Base-by-base conservation (phyloP, 2,797 vertebrate species). In the Lates japonicus region DNA sequence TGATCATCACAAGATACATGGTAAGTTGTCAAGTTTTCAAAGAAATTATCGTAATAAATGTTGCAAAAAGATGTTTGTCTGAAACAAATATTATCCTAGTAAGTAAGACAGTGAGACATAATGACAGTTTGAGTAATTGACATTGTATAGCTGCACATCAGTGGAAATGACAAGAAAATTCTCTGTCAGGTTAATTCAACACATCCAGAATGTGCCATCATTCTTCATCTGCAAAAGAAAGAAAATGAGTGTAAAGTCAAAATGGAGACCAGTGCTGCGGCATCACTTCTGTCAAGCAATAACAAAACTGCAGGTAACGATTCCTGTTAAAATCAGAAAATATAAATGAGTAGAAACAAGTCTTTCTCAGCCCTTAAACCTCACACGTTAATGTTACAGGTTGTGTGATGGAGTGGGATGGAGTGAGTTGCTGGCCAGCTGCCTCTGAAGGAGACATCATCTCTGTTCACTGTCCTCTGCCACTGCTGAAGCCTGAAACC, bases 381-480 rank as follows among this genome's bases (percentile, higher is more conserved):
- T 29, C 25, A 29, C 25, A 29, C 25, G 25, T 29, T 29, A 29
- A 29, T 37, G 49, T 19, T 3, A 6, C 33, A 71, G 69, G 69
- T 63, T 95, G 94, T 79, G 61, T 0, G n/a, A 83, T 78, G 0
- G 86, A 93, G 74, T 94, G 94, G 94, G 94, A 95, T 0, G 0
- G 91, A 90, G 73, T 93, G 92, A 94, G 92, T 90, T 4, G 94
- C 76, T 95, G 94, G 94, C 60, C 77, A 0, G 64, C 86, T 0
- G 49, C 82, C 48, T 76, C 83, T 0, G 14, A 77, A 0, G 93
- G 93, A 46, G 84, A 90, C 46, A 74, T 67, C 41, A 62, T 65
- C n/a, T 87, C 82, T 0, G 31, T 93, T 14, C 0, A 68, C 72
- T 94, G 94, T 61, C 92, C 93, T 0, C 41, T 81, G 52, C 72